phyloP scores from a whole-genome alignment of 2,797 vertebrate species.

The Sandelia bainsii region DNA sequence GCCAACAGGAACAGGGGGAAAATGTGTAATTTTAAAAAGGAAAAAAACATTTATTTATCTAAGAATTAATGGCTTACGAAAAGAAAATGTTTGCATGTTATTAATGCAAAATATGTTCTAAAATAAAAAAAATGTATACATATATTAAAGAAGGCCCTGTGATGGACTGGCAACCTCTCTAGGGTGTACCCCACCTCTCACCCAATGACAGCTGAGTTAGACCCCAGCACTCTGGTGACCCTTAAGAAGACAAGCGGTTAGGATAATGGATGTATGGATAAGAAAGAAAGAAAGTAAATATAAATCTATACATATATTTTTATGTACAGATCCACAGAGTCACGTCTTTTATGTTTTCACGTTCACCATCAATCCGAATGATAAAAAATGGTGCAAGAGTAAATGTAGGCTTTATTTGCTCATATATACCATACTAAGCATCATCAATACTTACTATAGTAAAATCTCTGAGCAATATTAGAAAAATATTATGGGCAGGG shows the following conservation, averaged over 20 bases:
- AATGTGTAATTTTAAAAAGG: background rate
- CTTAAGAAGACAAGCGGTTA: no score
- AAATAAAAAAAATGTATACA: constrained; percentile 16
- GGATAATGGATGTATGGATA: no score
- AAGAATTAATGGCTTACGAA: background rate
- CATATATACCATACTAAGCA: constrained; percentile 60
- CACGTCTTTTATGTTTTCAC: constrained; percentile 25
- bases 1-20: background rate
- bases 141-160: background rate
- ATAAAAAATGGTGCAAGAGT: constrained; percentile 60
- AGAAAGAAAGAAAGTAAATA: constrained; percentile 12
- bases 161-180: no score
- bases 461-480: constrained; percentile 68
- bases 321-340: background rate
- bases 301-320: constrained; percentile 6
- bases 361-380: constrained; percentile 33
- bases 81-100: background rate
- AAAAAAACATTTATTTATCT: background rate
- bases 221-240: no score
- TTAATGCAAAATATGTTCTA: background rate
- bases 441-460: constrained; percentile 57
- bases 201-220: no score
- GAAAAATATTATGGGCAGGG: constrained; percentile 68
- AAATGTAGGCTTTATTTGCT: constrained; percentile 81
- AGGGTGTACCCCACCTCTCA: no score